Percentiles rank a stretch among this genome's conserved stretches.
Conservation (phyloP, 2,888 invertebrate genomes). For the Alsophila aescularia region DNA sequence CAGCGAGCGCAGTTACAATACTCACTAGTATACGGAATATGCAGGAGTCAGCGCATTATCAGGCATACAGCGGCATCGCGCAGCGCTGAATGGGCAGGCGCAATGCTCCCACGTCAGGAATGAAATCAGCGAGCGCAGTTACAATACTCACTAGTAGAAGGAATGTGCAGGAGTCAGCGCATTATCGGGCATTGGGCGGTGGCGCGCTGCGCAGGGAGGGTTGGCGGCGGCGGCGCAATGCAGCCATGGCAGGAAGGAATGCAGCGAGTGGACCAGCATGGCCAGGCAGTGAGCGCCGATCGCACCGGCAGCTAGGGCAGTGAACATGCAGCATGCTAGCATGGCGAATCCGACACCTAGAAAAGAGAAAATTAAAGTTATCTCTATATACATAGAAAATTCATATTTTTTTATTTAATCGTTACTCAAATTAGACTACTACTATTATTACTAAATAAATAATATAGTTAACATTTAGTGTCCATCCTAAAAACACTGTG, state of each 20-base stretch:
- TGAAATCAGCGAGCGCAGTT: conserved; percentile 30
- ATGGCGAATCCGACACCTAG: conserved; percentile 72
- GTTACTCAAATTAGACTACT: too few species aligned
- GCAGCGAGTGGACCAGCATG: conserved; percentile 67
- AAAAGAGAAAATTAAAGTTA: not conserved
- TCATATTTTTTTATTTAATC: too few species aligned
- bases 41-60: too few species aligned
- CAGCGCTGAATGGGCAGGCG: too few species aligned
- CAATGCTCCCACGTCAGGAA: not conserved
- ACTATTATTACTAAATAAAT: too few species aligned
- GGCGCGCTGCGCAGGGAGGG: conserved; percentile 72
- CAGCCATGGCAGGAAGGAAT: conserved; percentile 76
- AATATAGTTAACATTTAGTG: too few species aligned
- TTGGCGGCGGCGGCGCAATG: conserved; percentile 69
- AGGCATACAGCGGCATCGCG: conserved; percentile 69
- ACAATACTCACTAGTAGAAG: conserved; percentile 76
- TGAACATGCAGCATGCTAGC: conserved; percentile 60
- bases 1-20: too few species aligned
- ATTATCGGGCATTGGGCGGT: conserved; percentile 60
- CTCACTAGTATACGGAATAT: conserved; percentile 73
- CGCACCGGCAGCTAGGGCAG: conserved; percentile 62
- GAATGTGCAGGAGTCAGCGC: conserved; percentile 73
- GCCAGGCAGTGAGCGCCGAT: conserved; percentile 71
- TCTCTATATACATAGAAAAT: too few species aligned
- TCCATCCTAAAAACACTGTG: too few species aligned